phyloP scores from a whole-genome alignment of 2,113 vertebrate species.

The Aldabrachelys gigantea region DNA sequence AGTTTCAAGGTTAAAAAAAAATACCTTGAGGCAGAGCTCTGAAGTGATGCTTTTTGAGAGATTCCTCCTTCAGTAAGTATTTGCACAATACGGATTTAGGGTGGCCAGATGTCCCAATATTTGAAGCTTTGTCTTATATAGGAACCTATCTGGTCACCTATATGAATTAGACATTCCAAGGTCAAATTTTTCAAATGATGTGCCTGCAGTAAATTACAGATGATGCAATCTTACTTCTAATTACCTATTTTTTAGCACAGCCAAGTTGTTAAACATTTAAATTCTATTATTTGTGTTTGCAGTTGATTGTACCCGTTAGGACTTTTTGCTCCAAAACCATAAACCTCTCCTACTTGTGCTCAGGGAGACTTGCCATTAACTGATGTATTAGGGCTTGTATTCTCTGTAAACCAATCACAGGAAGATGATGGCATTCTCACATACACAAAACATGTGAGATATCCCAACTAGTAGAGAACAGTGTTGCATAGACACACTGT shows the following conservation, averaged over 20 bases:
- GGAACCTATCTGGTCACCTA: too few relatives aligned
- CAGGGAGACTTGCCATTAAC: background rate
- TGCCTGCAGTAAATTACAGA: background rate
- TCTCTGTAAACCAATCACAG: background rate
- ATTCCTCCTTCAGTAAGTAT: background rate
- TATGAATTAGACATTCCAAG: background rate
- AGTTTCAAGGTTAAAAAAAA: conserved; percentile 27
- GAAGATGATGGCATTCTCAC: background rate
- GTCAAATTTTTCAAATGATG: background rate
- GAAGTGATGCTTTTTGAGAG: background rate
- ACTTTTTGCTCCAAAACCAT: background rate
- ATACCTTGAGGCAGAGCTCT: conserved; percentile 34
- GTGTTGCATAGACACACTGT: background rate
- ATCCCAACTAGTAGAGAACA: background rate
- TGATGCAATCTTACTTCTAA: background rate
- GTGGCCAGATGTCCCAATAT: too few relatives aligned
- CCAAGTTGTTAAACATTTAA: background rate
- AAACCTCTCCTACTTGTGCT: background rate
- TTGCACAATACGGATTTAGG: background rate
- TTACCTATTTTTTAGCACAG: background rate
- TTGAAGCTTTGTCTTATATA: too few relatives aligned
- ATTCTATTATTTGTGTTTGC: background rate
- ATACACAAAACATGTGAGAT: background rate
- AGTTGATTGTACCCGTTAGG: background rate
- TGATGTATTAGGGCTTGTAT: background rate